Conservation (phyloP, 2,888 invertebrate species). For the Cataglyphis cursor region DNA sequence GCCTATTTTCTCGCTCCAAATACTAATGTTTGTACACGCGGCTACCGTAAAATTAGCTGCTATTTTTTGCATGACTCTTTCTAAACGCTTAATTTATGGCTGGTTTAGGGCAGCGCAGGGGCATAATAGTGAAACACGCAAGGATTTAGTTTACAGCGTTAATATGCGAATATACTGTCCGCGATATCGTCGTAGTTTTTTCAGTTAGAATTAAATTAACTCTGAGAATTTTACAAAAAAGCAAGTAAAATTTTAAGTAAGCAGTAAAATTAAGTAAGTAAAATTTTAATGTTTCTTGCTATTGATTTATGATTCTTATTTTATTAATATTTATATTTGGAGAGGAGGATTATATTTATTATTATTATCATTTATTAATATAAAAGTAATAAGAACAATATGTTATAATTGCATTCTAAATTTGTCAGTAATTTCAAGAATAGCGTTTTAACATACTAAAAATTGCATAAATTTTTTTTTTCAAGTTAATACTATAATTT, state of each 20-base stretch:
- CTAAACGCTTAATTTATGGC: slow-evolving; percentile 22
- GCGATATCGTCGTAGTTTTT: neutral
- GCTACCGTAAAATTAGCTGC: slow-evolving; percentile 8
- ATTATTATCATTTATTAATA: neutral
- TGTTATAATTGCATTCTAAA: neutral
- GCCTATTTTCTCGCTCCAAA: slow-evolving; percentile 34
- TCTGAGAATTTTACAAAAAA: neutral
- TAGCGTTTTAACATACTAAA: neutral
- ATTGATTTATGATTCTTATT: slow-evolving; percentile 1
- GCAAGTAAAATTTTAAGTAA: slow-evolving; percentile 1
- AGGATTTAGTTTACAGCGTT: slow-evolving; percentile 28
- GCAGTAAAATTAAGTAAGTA: too few relatives aligned
- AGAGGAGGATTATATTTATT: neutral
- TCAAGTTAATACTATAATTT: neutral
- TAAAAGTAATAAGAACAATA: neutral
- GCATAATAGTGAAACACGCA: slow-evolving; percentile 33
- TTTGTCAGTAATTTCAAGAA: neutral
- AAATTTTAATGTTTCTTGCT: neutral
- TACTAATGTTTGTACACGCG: slow-evolving; percentile 22
- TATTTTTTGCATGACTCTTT: slow-evolving; percentile 20
- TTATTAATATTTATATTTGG: neutral
- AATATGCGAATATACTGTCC: neutral
- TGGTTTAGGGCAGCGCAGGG: neutral
- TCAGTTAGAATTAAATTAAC: slow-evolving; percentile 18
- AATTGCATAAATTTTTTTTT: slow-evolving; percentile 1